Percentiles rank a stretch among this genome's conserved stretches.
phyloP scores from a whole-genome alignment of 2,888 invertebrate species.

The Nephrotoma appendiculata region DNA sequence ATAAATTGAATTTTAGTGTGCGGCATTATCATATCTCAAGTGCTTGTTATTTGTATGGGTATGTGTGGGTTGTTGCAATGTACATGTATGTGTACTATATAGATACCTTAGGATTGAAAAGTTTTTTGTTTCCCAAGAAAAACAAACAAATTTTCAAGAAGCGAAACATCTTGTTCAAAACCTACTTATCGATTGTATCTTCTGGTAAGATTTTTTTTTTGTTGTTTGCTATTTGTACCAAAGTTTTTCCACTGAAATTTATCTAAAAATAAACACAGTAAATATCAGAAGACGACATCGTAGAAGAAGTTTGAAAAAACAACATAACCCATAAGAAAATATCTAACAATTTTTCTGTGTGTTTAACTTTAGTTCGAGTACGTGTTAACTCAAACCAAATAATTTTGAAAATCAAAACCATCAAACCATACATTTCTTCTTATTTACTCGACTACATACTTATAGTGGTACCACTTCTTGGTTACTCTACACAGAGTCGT shows the following conservation, averaged over 20 bases:
- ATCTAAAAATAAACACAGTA: neutral
- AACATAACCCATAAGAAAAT: neutral
- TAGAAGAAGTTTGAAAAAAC: neutral
- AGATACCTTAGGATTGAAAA: neutral
- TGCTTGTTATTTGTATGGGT: neutral
- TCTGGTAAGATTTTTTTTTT: neutral
- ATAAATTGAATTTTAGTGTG: neutral
- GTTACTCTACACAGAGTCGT: neutral
- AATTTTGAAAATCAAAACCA: neutral
- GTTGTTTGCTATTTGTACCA: neutral
- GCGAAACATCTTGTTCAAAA: neutral
- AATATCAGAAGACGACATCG: neutral
- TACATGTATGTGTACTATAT: neutral
- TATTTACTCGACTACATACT: neutral
- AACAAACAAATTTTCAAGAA: neutral
- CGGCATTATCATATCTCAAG: neutral
- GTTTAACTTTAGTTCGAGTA: neutral
- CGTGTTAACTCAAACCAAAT: neutral
- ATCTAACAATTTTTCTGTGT: neutral
- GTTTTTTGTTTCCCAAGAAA: neutral
- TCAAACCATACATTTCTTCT: neutral
- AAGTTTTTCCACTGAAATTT: neutral
- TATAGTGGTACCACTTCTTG: neutral
- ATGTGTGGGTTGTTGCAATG: neutral
- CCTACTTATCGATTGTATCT: neutral